These are phyloP conservation scores for Agapornis roseicollis DNA, from an alignment of 2,113 vertebrate genomes.

Conservation along the genomic window DNA sequence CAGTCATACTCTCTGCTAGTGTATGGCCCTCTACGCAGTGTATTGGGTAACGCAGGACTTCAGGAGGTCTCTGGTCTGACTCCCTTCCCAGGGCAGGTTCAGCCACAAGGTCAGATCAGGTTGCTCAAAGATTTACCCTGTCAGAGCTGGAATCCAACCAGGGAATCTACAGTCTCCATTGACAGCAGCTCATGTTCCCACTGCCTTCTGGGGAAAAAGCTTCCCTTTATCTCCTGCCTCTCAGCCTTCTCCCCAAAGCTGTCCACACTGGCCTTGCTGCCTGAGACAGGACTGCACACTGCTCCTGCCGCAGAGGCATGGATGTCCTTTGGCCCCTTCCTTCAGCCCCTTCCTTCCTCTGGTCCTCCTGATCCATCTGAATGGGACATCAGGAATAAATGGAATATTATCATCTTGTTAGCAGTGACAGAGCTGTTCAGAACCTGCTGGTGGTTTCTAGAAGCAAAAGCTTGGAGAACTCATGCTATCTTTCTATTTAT, in stretches of 20 bases:
- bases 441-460: not conserved
- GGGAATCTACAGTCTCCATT: not conserved
- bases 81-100: not conserved
- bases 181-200: too few relatives aligned
- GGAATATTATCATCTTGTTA: not conserved
- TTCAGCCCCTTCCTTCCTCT: not conserved
- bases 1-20: not conserved
- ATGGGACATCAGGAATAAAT: not conserved
- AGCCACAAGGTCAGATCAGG: not conserved
- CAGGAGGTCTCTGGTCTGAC: not conserved
- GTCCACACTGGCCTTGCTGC: accelerated
- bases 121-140: not conserved
- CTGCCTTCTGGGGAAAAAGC: accelerated
- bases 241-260: not conserved
- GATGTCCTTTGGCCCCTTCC: accelerated
- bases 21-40: not conserved
- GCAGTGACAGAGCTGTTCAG: not conserved
- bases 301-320: accelerated
- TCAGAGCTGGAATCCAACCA: not conserved
- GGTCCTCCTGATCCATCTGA: not conserved
- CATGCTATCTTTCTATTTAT: not conserved
- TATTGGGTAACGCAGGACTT: not conserved
- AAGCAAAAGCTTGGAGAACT: not conserved
- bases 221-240: too few relatives aligned
- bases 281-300: too few relatives aligned